A percentile compares a stretch with the other conserved stretches of the same genome.
Evolutionary conservation across 23 tunicate species (phyloP).

Genomic region (Trididemnum nubilum): DNA sequence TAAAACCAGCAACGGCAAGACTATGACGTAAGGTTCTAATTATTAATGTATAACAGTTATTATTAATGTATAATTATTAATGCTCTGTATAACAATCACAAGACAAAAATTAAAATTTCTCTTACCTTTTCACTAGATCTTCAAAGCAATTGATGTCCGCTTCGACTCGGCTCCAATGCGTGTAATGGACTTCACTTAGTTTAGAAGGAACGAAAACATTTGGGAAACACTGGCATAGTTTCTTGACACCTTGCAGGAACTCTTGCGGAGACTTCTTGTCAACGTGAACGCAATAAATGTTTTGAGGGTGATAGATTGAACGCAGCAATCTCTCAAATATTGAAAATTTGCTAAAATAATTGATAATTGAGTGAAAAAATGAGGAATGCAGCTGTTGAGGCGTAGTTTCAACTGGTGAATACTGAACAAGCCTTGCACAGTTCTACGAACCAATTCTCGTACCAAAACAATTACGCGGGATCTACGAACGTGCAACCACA

Average conservation of each 20-base stretch:
- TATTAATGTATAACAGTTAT: too few species aligned
- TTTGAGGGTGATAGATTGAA: conserved; percentile 92
- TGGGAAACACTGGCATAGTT: conserved; percentile 52
- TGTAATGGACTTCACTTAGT: conserved; percentile 56
- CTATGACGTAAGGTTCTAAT: too few species aligned
- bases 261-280: conserved; percentile 69
- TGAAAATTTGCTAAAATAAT: conserved; percentile 38
- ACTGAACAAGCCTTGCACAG: too few species aligned
- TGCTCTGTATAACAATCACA: too few species aligned
- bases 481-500: too few species aligned
- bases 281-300: conserved; percentile 92
- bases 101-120: too few species aligned
- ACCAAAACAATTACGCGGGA: too few species aligned
- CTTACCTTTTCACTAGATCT: conserved; percentile 62
- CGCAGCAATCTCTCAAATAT: conserved; percentile 84
- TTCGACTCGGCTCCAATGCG: conserved; percentile 89
- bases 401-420: too few species aligned
- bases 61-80: too few species aligned
- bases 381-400: too few species aligned
- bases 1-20: too few species aligned
- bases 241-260: conserved; percentile 37
- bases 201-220: conserved; percentile 80
- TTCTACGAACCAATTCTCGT: too few species aligned
- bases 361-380: neutral
- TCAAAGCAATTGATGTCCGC: conserved; percentile 81